Evolutionary conservation across 2,113 vertebrate species (phyloP).

Genomic region (Athene cunicularia): DNA sequence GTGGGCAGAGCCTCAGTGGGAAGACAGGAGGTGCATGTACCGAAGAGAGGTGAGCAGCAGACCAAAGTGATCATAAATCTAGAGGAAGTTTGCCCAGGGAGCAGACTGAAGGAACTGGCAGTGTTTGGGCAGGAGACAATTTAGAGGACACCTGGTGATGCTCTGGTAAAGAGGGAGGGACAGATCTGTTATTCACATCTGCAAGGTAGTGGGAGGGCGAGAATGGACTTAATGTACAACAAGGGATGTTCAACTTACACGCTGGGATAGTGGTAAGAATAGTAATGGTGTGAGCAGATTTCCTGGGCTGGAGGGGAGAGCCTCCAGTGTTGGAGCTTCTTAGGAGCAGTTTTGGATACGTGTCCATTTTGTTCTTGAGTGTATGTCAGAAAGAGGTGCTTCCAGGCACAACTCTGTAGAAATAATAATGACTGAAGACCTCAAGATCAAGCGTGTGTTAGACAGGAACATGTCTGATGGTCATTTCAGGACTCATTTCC

Average conservation of each 20-base stretch:
- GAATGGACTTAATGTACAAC: not conserved
- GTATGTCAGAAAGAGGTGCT: not conserved
- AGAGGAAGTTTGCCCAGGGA: rapidly evolving
- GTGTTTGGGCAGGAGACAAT: not conserved
- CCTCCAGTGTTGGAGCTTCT: not conserved
- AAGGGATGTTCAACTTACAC: rapidly evolving
- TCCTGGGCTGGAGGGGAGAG: not conserved
- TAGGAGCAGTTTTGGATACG: not conserved
- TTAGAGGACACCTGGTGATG: not conserved
- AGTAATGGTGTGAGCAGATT: not conserved
- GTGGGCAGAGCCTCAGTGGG: not conserved
- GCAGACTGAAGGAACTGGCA: not conserved
- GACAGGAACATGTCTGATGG: not conserved
- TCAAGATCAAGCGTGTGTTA: not conserved
- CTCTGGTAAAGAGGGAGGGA: not conserved
- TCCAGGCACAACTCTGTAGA: not conserved
- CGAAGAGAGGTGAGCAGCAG: not conserved
- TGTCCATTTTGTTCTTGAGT: not conserved
- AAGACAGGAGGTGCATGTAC: not conserved
- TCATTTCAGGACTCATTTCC: conserved; percentile 2
- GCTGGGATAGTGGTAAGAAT: not conserved
- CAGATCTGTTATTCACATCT: not conserved
- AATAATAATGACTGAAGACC: not conserved
- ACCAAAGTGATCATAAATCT: rapidly evolving
- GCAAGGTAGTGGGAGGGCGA: not conserved